Base-by-base conservation (phyloP, 2,797 vertebrate genomes). In the Tenualosa ilisha region DNA sequence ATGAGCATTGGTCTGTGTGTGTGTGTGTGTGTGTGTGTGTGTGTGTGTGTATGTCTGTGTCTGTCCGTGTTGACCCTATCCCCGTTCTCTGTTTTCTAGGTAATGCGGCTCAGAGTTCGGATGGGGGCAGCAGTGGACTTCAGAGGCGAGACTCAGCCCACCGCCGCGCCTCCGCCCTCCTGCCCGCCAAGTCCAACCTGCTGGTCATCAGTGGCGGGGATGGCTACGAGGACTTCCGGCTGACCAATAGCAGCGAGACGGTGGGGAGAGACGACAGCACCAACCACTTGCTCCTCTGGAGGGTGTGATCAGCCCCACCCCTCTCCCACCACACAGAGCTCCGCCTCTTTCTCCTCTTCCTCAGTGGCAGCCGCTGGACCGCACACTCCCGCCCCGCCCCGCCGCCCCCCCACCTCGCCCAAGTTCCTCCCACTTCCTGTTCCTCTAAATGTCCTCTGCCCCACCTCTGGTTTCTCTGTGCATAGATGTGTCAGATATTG, bases 251-350 rank as follows among this genome's bases (percentile, higher is more conserved):
- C 96, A 99, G 97, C 1, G 98, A 99, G 94, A 98, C 98, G 0
- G 97, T 99, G 49, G 98, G 98, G 82, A 93, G 98, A 83, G 98
- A 99, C 0, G 98, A 99, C 95, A 99, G 98, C 91, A 99, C 98
- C 90, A 99, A 99, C 94, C 98, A 99, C 89, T 96, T 99, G 86
- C 95, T 99, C 86, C 96, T 99, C 8, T 99, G 98, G 98, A 95
- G 96, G 91, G 97, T 98, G 87, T 99, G 96, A 98, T 85, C 81
- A 61, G 46, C 63, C 37, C 0, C 43, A 9, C 61, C n/a, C 9
- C 13, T 51, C 26, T 54, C 37, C 0, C 43, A 9, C 61, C n/a
- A 13, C 13, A 61, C 26, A 22, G 37, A 83, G 84, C 86, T 56
- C 65, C 40, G 61, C 59, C 88, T 20, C 86, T 46, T 83, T 59